Conservation (phyloP, 1,140 invertebrate species). For the Neotoxoptera formosana region DNA sequence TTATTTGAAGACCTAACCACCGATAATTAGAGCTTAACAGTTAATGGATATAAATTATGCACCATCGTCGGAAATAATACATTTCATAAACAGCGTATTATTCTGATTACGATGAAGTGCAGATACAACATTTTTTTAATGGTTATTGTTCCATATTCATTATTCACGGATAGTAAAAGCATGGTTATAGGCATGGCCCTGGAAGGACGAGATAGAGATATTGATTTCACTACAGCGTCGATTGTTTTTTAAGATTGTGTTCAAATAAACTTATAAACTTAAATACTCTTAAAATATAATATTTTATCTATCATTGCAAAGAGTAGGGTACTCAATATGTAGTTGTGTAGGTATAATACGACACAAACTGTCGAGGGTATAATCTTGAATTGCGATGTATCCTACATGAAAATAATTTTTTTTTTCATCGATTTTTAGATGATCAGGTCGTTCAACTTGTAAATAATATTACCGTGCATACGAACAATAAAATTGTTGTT, state of each 20-base stretch:
- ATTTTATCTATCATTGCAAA: background rate
- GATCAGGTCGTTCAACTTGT: background rate
- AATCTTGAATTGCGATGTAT: background rate
- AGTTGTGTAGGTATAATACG: background rate
- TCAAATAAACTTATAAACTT: background rate
- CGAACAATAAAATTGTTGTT: background rate
- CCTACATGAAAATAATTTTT: background rate
- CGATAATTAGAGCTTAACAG: background rate
- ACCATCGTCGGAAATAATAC: background rate
- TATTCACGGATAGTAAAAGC: background rate
- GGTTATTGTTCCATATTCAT: background rate
- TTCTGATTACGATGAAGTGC: background rate
- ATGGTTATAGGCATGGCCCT: background rate
- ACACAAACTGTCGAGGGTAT: background rate
- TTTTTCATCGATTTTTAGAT: background rate
- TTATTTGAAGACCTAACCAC: background rate
- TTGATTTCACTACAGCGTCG: background rate
- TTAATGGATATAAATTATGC: background rate
- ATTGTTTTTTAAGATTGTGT: background rate
- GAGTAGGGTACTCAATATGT: background rate
- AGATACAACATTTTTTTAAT: background rate
- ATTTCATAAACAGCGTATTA: background rate
- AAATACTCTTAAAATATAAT: conserved; percentile 9
- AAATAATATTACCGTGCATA: background rate
- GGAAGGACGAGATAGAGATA: background rate